Evolutionary conservation across 1,140 invertebrate genomes (phyloP).

Genomic region (Macrosteles quadrilineatus): DNA sequence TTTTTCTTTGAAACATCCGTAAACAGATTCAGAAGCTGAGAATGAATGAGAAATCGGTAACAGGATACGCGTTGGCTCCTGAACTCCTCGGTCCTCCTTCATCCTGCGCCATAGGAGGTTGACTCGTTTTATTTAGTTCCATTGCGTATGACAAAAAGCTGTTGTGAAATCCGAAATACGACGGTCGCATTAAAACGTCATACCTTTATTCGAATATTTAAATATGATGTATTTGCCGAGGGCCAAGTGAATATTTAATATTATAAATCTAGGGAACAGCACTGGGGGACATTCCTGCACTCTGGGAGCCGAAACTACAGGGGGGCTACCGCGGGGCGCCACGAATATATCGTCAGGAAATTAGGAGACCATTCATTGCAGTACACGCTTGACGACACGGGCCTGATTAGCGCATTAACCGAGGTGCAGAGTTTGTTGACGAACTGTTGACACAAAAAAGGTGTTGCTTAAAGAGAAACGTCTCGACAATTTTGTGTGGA

Average conservation of each 20-base stretch:
- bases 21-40: neutral
- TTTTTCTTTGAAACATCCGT: too few species aligned
- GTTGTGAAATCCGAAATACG: conserved; percentile 20
- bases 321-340: conserved; percentile 8
- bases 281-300: conserved; percentile 14
- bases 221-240: conserved; percentile 18
- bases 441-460: too few species aligned
- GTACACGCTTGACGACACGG: conserved; percentile 8
- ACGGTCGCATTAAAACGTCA: conserved; percentile 22
- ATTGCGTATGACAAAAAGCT: conserved; percentile 16
- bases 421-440: too few species aligned
- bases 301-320: neutral
- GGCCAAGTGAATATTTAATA: conserved; percentile 24
- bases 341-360: conserved; percentile 27
- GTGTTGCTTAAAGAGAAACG: too few species aligned
- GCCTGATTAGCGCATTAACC: conserved; percentile 14
- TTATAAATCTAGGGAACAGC: conserved; percentile 24
- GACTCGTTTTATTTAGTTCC: conserved; percentile 4
- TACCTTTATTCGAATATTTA: conserved; percentile 25
- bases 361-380: conserved; percentile 26
- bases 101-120: neutral
- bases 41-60: conserved; percentile 10
- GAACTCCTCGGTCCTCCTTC: too few species aligned
- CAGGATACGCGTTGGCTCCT: neutral
- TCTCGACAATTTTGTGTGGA: too few species aligned